A percentile compares a stretch with the other conserved stretches of the same genome.
These are phyloP conservation scores for Cheilosia vulpina DNA, from an alignment of 2,888 invertebrate genomes.

Conservation along the genomic window DNA sequence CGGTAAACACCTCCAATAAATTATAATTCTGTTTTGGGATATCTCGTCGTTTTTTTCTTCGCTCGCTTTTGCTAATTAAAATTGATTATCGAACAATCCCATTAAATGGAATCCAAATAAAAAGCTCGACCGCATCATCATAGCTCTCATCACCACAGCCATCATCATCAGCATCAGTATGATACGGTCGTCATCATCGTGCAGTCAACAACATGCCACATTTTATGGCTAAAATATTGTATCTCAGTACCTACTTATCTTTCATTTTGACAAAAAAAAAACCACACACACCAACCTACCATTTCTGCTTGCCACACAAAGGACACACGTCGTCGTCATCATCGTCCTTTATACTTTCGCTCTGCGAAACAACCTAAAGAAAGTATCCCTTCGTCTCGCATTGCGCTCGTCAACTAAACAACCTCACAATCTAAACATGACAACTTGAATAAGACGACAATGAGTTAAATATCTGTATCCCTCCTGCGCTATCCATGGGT, in stretches of 20 bases:
- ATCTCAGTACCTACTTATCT: constrained; percentile 61
- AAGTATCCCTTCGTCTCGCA: constrained; percentile 1
- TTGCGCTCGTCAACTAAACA: constrained; percentile 25
- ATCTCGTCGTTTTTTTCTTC: no score
- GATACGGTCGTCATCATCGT: constrained; percentile 46
- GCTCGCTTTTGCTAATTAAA: no score
- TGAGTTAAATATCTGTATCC: constrained; percentile 57
- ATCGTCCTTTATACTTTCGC: constrained; percentile 25
- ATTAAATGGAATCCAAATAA: constrained; percentile 70
- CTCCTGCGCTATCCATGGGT: constrained; percentile 40
- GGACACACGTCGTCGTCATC: constrained; percentile 43
- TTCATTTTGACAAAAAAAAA: constrained; percentile 32
- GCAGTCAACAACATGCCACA: constrained; percentile 64
- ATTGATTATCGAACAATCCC: no score
- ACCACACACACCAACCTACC: constrained; percentile 8
- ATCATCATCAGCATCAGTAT: constrained; percentile 38
- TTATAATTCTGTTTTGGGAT: no score
- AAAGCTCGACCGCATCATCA: constrained; percentile 66
- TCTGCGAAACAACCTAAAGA: constrained; percentile 29
- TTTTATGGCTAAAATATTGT: constrained; percentile 64
- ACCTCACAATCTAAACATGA: constrained; percentile 61
- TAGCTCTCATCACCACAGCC: constrained; percentile 23
- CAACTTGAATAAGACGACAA: constrained; percentile 70
- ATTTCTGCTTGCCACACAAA: constrained; percentile 27
- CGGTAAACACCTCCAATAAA: no score